Percentiles rank a stretch among this genome's conserved stretches.
Evolutionary conservation across 2,113 vertebrate species (phyloP).

Genomic region (Peromyscus polionotus): DNA sequence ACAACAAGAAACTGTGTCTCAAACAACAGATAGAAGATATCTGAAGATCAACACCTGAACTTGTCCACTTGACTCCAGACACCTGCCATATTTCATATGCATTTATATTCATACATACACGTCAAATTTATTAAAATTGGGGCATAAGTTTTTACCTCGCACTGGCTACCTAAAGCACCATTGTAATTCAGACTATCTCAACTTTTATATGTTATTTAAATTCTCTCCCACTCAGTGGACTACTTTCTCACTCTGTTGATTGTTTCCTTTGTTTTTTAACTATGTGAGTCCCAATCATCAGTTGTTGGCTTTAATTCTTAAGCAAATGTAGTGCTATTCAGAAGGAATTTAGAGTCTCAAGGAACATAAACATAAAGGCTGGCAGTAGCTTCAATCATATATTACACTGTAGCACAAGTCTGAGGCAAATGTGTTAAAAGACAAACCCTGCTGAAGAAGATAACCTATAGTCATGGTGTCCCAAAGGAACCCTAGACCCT

Average conservation of each 20-base stretch:
- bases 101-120: not conserved
- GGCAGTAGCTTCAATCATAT: not conserved
- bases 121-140: not conserved
- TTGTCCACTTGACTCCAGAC: not conserved
- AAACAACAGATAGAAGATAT: not conserved
- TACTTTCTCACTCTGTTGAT: not conserved
- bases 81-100: not conserved
- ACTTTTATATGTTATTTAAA: not conserved
- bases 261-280: not conserved
- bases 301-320: not conserved
- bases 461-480: not conserved
- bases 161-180: not conserved
- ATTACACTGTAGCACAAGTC: not conserved
- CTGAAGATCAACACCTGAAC: not conserved
- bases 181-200: constrained; percentile 25
- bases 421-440: not conserved
- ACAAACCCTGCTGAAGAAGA: not conserved
- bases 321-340: not conserved
- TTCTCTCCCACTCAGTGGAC: not conserved
- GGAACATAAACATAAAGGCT: not conserved
- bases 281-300: not conserved
- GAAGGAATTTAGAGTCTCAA: not conserved
- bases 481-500: not conserved
- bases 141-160: not conserved
- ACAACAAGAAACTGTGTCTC: not conserved